Evolutionary conservation across 1,140 invertebrate genomes (phyloP).

Genomic region (Drosophila ohnishii): DNA sequence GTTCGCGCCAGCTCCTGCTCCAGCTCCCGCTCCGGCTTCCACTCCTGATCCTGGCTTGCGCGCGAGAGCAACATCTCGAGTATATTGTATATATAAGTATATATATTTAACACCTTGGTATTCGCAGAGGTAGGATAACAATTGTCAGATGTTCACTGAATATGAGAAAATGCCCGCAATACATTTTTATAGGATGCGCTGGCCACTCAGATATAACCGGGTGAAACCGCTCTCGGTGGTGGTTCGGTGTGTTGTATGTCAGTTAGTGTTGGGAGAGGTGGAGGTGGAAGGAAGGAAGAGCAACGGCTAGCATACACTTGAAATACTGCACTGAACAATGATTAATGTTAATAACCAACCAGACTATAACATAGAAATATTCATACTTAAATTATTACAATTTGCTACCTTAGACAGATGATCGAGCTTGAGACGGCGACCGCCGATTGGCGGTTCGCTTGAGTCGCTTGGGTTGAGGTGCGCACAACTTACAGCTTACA

Average conservation of each 20-base stretch:
- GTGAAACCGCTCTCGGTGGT: slow-evolving; percentile 55
- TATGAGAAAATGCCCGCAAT: slow-evolving; percentile 27
- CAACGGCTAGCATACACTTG: slow-evolving; percentile 41
- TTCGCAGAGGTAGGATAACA: slow-evolving; percentile 77
- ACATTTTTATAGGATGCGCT: slow-evolving; percentile 36
- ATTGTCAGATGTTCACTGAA: slow-evolving; percentile 72
- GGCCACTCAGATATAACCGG: slow-evolving; percentile 32
- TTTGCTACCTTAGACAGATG: slow-evolving; percentile 45
- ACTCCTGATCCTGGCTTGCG: slow-evolving; percentile 14
- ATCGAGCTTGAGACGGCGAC: slow-evolving; percentile 47
- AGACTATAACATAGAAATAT: slow-evolving; percentile 52
- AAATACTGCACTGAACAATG: slow-evolving; percentile 53
- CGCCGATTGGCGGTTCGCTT: slow-evolving; percentile 7
- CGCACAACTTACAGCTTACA: slow-evolving; percentile 32
- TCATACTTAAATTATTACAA: slow-evolving; percentile 54
- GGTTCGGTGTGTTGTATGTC: slow-evolving; percentile 26
- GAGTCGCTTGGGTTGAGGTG: slow-evolving; percentile 34
- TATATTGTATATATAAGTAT: slow-evolving; percentile 54
- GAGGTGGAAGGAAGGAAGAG: slow-evolving; percentile 9
- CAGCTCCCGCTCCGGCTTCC: slow-evolving; percentile 3
- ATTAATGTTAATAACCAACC: slow-evolving; percentile 53
- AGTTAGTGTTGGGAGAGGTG: slow-evolving; percentile 16
- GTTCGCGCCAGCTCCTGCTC: slow-evolving; percentile 7
- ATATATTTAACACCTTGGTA: slow-evolving; percentile 68
- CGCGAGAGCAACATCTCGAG: slow-evolving; percentile 41